Base-by-base conservation (phyloP, 1,140 invertebrate species). In the Spodoptera litura region DNA sequence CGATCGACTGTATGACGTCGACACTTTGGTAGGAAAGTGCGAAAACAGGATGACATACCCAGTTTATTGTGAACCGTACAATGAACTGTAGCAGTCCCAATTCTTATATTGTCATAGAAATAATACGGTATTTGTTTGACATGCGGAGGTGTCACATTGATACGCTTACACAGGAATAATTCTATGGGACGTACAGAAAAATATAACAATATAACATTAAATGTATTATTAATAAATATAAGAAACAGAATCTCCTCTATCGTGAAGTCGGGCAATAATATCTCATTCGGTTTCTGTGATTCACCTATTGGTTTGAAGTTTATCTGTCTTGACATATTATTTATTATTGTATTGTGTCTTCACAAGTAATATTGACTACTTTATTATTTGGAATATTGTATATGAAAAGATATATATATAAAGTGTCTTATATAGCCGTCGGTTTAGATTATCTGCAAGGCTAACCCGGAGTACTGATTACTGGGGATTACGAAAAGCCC, bases 1-100 rank as follows among this genome's bases (percentile, higher is more conserved):
- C 66, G 66, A 68, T 68, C 44, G 49, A 9, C 66, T 70, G 38
- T 44, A 44, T 44, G 66, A 70, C 25, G 66, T 70, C 66, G 51
- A 20, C 49, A 53, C 5, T 11, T n/a, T 10, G 11, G 20, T 13
- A 10, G 20, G 25, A 70, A 70, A 70, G 20, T 70, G 66, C 66
- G 49, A 70, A 70, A 64, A 64, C 25, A 70, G n/a, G 25, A 52
- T 70, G 66, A 68, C 64, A 35, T 12, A 44, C 8, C 12, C 49
- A 13, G n/a, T 66, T 66, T 38, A 49, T 64, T 66, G 38, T 66
- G 10, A 15, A 25, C 51, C 20, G 66, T 31, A 70, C 66, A 70
- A 53, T 53, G 66, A 70, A 70, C 66, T n/a, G 66, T 25, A 27
- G 64, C 27, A 12, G 66, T 13, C 66, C 66, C 31, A 70, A 2